These are phyloP conservation scores for Mesoclemmys tuberculata DNA, from an alignment of 2,113 vertebrate genomes.

Conservation along the genomic window DNA sequence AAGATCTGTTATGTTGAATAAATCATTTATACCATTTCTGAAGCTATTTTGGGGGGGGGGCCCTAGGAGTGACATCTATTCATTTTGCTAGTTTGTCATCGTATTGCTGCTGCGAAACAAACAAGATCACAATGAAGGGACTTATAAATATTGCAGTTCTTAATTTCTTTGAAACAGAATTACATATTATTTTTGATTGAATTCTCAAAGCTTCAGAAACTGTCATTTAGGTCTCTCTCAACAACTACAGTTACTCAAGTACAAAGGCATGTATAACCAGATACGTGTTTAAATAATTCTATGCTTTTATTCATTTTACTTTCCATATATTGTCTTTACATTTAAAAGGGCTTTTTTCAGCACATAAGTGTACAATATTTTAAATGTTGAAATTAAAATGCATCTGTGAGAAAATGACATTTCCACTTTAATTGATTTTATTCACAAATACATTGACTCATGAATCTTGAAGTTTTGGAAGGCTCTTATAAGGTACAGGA, in stretches of 20 bases:
- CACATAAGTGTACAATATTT: background rate
- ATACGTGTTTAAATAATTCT: background rate
- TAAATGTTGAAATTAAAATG: background rate
- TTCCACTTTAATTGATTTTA: background rate
- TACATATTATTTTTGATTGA: background rate
- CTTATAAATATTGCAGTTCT: conserved; percentile 15
- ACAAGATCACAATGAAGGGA: background rate
- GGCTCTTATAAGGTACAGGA: background rate
- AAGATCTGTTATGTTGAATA: background rate
- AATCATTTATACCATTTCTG: conserved; percentile 4
- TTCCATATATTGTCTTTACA: background rate
- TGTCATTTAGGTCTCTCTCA: background rate
- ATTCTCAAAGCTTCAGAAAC: background rate
- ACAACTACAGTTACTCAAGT: background rate
- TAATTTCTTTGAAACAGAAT: background rate
- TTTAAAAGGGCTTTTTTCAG: background rate
- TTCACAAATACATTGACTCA: background rate
- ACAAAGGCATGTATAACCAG: background rate
- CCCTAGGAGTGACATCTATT: background rate
- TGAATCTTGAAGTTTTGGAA: background rate
- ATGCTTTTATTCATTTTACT: background rate
- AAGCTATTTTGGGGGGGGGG: background rate
- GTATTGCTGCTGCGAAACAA: conserved; percentile 5
- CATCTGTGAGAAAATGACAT: background rate
- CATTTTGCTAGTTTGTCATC: background rate